phyloP scores from a whole-genome alignment of 2,113 vertebrate species.

The Enhydra lutris region DNA sequence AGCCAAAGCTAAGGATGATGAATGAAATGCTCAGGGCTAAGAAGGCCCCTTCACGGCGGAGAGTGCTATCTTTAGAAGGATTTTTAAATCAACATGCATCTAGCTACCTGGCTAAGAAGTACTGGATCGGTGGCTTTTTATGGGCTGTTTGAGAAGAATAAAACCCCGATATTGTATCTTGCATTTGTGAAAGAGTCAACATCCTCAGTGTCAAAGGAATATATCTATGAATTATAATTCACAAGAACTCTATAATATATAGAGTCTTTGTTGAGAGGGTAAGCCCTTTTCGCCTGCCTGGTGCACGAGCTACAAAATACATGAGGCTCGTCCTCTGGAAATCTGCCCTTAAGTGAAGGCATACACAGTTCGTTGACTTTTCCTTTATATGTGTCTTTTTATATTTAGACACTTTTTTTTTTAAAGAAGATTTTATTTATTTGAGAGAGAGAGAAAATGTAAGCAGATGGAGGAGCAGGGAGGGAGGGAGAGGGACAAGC shows the following conservation, averaged over 20 bases:
- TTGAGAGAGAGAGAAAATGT: neutral
- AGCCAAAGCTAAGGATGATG: constrained; percentile 58
- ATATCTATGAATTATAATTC: neutral
- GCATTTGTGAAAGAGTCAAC: neutral
- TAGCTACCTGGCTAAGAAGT: neutral
- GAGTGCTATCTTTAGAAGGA: constrained; percentile 30
- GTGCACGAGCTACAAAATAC: neutral
- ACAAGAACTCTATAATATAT: neutral
- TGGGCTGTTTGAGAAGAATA: neutral
- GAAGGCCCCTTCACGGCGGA: constrained; percentile 3
- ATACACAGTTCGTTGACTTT: neutral
- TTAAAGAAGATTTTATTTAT: neutral
- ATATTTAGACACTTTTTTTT: neutral
- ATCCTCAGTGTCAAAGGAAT: neutral
- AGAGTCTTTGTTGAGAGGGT: neutral
- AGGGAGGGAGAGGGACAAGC: neutral
- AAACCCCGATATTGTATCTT: neutral
- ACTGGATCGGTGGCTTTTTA: neutral
- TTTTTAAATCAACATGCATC: constrained; percentile 43
- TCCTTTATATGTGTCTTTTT: neutral
- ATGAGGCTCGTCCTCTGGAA: neutral
- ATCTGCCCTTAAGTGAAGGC: neutral
- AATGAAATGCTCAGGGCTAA: constrained; percentile 44
- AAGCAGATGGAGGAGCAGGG: neutral
- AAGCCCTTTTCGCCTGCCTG: neutral